These are phyloP conservation scores for Macroramphosus scolopax DNA, from an alignment of 2,797 vertebrate species.

Conservation along the genomic window DNA sequence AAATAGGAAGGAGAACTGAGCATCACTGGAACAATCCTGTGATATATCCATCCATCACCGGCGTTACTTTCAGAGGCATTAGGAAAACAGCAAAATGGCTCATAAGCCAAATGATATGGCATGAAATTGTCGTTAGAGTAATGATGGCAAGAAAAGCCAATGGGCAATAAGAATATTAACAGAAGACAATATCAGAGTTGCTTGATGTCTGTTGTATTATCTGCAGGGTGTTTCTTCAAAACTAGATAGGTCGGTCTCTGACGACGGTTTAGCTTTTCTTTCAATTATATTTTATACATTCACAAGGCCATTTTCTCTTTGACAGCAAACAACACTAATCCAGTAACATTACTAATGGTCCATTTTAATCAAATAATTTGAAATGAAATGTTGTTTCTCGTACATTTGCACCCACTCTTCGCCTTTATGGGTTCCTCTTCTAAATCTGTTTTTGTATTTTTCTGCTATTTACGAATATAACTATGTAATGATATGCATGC, in stretches of 20 bases:
- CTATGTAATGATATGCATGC: too few species aligned
- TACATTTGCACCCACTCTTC: background rate
- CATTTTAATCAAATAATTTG: constrained; percentile 21
- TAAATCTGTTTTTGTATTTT: constrained; percentile 10
- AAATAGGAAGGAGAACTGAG: constrained; percentile 21
- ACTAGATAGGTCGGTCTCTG: constrained; percentile 19
- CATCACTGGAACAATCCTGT: constrained; percentile 6
- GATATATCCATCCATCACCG: constrained; percentile 27
- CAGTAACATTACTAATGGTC: constrained; percentile 10
- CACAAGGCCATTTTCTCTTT: constrained; percentile 25
- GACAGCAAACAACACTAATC: constrained; percentile 42
- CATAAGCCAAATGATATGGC: constrained; percentile 65
- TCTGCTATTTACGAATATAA: too few species aligned
- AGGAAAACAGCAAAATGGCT: constrained; percentile 53
- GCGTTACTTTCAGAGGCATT: constrained; percentile 53
- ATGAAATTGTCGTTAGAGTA: constrained; percentile 64
- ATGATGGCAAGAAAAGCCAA: constrained; percentile 51
- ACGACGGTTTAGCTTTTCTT: constrained; percentile 41
- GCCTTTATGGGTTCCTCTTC: constrained; percentile 6
- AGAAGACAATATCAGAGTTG: constrained; percentile 33
- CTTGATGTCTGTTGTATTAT: constrained; percentile 50
- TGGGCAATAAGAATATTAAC: constrained; percentile 53
- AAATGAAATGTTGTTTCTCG: constrained; percentile 24
- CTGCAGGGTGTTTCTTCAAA: constrained; percentile 56
- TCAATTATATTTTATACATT: constrained; percentile 52